Evolutionary conservation across 2,113 vertebrate genomes (phyloP).

Genomic region (Stictonetta naevosa): DNA sequence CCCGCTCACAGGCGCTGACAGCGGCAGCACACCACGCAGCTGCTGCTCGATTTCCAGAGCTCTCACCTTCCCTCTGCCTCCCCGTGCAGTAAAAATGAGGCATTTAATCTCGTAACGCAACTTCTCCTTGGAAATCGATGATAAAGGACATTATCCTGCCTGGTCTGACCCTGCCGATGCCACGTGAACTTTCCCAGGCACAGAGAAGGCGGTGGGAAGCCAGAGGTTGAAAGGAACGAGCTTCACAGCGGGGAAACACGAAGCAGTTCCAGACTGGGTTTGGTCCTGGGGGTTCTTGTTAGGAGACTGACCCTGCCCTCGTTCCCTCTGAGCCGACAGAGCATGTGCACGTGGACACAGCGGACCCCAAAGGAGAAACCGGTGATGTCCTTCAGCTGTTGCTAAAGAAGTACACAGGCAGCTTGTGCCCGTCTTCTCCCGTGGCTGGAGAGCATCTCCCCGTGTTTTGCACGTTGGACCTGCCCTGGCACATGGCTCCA

Average conservation of each 20-base stretch:
- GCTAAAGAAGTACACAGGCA: neutral
- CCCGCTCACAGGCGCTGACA: neutral
- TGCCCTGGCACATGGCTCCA: neutral
- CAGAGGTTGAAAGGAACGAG: neutral
- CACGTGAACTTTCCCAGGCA: neutral
- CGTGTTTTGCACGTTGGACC: neutral
- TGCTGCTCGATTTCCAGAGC: slow-evolving; percentile 10
- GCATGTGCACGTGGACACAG: neutral
- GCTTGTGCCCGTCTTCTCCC: neutral
- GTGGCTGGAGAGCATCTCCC: neutral
- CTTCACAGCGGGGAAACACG: neutral
- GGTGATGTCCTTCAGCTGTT: neutral
- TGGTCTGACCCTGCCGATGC: neutral
- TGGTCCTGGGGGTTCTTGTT: neutral
- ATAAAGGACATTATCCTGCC: slow-evolving; percentile 22
- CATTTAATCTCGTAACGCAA: slow-evolving; percentile 60
- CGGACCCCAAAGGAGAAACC: neutral
- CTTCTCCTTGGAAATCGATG: slow-evolving; percentile 56
- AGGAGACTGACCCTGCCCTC: neutral
- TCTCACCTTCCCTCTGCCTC: neutral
- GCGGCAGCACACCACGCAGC: neutral
- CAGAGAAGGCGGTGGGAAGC: fast-evolving
- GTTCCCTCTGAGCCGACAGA: neutral
- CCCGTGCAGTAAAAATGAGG: slow-evolving; percentile 53
- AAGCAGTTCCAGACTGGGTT: neutral